phyloP scores from a whole-genome alignment of 2,113 vertebrate genomes.

The Callipepla squamata region DNA sequence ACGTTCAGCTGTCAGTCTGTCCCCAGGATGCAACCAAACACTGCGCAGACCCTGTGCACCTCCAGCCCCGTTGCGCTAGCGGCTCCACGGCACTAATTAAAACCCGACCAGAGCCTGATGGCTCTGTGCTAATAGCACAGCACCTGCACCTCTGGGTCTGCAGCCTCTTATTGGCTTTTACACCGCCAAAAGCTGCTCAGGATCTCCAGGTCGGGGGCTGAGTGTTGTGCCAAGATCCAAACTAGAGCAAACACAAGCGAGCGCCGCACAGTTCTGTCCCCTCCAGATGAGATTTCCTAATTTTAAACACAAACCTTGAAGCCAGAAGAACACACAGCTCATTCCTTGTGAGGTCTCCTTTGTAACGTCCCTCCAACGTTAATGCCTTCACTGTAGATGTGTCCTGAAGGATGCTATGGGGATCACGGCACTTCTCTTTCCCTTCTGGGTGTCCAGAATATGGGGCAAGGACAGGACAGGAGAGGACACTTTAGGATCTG shows the following conservation, averaged over 20 bases:
- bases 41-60: neutral
- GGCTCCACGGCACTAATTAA: neutral
- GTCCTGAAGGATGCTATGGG: accelerated
- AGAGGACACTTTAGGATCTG: neutral
- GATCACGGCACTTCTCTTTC: accelerated
- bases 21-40: accelerated
- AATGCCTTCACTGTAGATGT: accelerated
- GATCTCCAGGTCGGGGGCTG: neutral
- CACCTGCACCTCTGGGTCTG: neutral
- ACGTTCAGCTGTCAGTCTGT: accelerated
- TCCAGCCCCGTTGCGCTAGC: neutral
- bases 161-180: neutral
- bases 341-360: neutral
- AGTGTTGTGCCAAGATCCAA: neutral
- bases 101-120: neutral
- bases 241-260: neutral
- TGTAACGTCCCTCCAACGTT: accelerated
- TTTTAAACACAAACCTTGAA: too few species aligned
- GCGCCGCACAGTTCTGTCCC: neutral
- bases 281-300: neutral
- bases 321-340: accelerated
- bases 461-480: too few species aligned
- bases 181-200: neutral
- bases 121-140: neutral
- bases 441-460: neutral